Evolutionary conservation across 2,113 vertebrate species (phyloP).

Genomic region (Zingel zingel): DNA sequence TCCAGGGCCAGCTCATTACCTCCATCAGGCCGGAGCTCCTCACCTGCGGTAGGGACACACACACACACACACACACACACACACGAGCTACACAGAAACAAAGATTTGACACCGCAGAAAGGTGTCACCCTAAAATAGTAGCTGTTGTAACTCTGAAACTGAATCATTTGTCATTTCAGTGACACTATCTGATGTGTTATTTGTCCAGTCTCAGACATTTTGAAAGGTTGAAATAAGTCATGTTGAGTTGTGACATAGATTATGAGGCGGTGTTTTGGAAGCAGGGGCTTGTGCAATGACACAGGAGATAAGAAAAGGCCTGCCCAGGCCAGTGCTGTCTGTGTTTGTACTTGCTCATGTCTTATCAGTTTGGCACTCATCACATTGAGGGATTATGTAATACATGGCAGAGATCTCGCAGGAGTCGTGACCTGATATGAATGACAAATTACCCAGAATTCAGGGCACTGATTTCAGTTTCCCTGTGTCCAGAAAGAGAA

Average conservation of each 20-base stretch:
- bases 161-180: constrained; percentile 2
- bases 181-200: not conserved
- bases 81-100: not conserved
- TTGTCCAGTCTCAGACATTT: constrained; percentile 13
- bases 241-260: constrained; percentile 24
- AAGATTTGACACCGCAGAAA: not conserved
- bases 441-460: constrained; percentile 45
- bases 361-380: constrained; percentile 75
- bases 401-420: constrained; percentile 43
- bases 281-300: constrained; percentile 68
- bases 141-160: not conserved
- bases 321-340: constrained; percentile 60
- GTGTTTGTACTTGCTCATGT: constrained; percentile 76
- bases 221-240: constrained; percentile 29
- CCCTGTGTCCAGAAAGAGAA: not conserved
- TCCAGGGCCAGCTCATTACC: constrained; percentile 90
- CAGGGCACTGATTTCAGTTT: constrained; percentile 7
- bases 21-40: constrained; percentile 89
- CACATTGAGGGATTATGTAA: constrained; percentile 69
- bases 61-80: not conserved
- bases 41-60: constrained; percentile 90
- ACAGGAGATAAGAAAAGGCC: constrained; percentile 63
- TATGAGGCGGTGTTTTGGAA: constrained; percentile 60
- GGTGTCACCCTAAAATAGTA: not conserved
- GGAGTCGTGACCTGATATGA: constrained; percentile 41